phyloP scores from a whole-genome alignment of 2,797 vertebrate genomes.

The Choloepus didactylus region DNA sequence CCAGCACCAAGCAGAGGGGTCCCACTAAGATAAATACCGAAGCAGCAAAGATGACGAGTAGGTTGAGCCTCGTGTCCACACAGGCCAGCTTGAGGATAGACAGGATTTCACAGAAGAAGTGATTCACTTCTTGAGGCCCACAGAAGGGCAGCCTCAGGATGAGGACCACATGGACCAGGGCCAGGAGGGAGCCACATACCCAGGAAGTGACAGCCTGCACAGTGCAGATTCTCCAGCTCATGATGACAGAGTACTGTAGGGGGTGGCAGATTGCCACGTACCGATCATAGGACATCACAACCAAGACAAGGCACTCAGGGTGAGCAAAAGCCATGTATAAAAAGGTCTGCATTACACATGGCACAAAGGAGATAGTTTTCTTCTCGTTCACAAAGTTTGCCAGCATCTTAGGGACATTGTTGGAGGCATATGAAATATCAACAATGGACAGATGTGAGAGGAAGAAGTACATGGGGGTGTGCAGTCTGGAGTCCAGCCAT shows the following conservation, averaged over 20 bases:
- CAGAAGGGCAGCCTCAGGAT: no score
- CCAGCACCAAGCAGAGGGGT: constrained; percentile 68
- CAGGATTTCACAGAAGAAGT: no score
- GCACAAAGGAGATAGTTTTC: constrained; percentile 69
- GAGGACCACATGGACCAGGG: neutral
- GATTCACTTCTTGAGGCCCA: no score
- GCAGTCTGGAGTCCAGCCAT: constrained; percentile 63
- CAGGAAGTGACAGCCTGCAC: neutral
- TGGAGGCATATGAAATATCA: constrained; percentile 73
- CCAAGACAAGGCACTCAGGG: constrained; percentile 75
- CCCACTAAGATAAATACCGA: constrained; percentile 77
- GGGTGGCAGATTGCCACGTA: constrained; percentile 70
- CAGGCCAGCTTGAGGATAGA: no score
- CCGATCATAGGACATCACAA: constrained; percentile 75
- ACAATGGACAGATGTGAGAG: constrained; percentile 70
- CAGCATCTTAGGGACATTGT: constrained; percentile 81
- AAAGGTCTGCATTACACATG: constrained; percentile 74
- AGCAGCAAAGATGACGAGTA: constrained; percentile 73
- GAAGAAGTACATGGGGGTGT: constrained; percentile 79
- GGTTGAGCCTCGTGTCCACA: constrained; percentile 63
- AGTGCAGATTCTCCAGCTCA: constrained; percentile 62
- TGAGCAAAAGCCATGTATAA: constrained; percentile 78
- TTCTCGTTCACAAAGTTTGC: constrained; percentile 43
- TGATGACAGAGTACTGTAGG: constrained; percentile 45
- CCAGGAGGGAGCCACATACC: constrained; percentile 62